Base-by-base conservation (phyloP, 30 jellyfish, hydroid and myxozoan species). In the Cassiopea xamachana region DNA sequence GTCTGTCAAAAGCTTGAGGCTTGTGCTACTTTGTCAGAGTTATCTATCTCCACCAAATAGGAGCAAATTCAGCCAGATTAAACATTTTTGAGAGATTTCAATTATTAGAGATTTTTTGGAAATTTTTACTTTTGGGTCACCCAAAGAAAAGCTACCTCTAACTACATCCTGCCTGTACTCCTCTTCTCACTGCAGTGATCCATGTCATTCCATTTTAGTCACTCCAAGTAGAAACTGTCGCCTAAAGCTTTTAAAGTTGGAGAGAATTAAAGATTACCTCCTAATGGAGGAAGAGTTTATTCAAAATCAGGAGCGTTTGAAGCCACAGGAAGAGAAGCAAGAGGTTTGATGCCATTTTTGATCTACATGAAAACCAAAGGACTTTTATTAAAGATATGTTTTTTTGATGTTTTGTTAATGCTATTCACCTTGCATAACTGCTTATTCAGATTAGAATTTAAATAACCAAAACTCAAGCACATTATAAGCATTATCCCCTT, bases 141-240 rank as follows among this genome's bases (percentile, higher is more conserved):
- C 39, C 39, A 27, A 27, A 27, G 39, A 27, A 27, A 27, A 27
- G 39, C 39, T 27, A 27, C 39, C 39, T 27, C 39, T 27, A 27
- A 27, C 39, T 27, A 27, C 39, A 27, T 27, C 39, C 39, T 27
- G 39, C 39, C 39, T 27, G 39, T 27, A 27, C 39, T 27, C 39
- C 39, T 27, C 39, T 27, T 27, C 39, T 27, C 39, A 27, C 39
- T 27, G 39, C 39, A 27, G 39, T 27, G 39, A 27, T 17, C 84
- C 46, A 7, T 27, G 7, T 0, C 7, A n/a, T 55, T 68, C 48
- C 55, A 7, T 10, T 68, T 8, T n/a, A 96, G 99, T 96, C 7
- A 91, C 97, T 18, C 99, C 99, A 79, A 97, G 96, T 77, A 79
- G 99, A 64, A 96, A 96, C 72, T 96, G 99, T 72, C 92, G 99